Conservation (phyloP, 2,113 vertebrate species). For the Chamaetylas fuelleborni region DNA sequence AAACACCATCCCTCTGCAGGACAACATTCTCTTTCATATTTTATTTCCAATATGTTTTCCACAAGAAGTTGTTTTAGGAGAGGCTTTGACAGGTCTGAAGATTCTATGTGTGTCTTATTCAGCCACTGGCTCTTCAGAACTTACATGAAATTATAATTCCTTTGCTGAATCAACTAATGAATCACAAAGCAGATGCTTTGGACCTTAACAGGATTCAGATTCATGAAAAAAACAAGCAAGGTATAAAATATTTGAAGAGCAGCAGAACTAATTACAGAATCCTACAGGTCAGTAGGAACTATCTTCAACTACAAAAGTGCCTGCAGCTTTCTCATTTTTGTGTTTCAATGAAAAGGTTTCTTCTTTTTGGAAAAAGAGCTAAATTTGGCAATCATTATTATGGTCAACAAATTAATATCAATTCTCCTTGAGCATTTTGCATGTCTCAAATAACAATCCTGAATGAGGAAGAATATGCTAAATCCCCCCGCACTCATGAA, state of each 20-base stretch:
- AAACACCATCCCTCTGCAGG: background rate
- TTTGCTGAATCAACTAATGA: background rate
- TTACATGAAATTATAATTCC: background rate
- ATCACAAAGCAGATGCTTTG: background rate
- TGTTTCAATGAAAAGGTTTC: background rate
- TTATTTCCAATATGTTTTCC: background rate
- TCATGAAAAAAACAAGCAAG: background rate
- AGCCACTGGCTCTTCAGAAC: background rate
- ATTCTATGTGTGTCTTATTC: background rate
- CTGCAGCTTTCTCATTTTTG: background rate
- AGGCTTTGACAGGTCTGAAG: background rate
- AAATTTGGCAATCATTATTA: background rate
- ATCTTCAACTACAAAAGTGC: background rate
- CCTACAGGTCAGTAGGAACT: background rate
- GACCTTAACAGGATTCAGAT: background rate
- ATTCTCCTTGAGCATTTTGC: background rate
- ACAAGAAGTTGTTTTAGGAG: background rate
- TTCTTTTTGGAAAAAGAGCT: background rate
- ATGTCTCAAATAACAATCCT: background rate
- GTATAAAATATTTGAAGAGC: background rate
- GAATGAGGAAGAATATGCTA: background rate
- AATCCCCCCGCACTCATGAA: background rate
- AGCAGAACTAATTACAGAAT: background rate
- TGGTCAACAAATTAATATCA: background rate
- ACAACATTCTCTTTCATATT: background rate